A percentile compares a stretch with the other conserved stretches of the same genome.
These are phyloP conservation scores for Lipophrys pholis DNA, from an alignment of 2,113 vertebrate species.

Conservation along the genomic window DNA sequence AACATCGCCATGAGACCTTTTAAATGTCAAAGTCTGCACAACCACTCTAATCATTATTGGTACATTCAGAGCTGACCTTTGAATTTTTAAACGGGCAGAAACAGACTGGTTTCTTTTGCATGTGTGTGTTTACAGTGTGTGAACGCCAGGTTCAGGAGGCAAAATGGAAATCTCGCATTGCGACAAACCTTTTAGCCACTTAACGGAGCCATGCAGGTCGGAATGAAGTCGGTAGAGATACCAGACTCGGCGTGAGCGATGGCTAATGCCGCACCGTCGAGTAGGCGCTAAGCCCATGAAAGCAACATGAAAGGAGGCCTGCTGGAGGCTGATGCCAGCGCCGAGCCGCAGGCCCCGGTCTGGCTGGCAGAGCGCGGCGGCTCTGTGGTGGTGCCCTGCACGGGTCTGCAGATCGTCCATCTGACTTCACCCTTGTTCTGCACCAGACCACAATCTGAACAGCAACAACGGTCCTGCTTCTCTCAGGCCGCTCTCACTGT, in stretches of 20 bases:
- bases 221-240: conserved; percentile 22
- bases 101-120: too few relatives aligned
- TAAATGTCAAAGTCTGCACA: not conserved
- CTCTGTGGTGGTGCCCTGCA: conserved; percentile 23
- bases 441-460: conserved; percentile 55
- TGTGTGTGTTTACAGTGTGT: too few relatives aligned
- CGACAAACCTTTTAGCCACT: conserved; percentile 42
- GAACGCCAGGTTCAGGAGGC: not conserved
- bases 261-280: conserved; percentile 53
- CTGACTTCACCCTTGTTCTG: conserved; percentile 57
- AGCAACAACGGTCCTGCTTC: conserved; percentile 38
- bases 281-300: conserved; percentile 59
- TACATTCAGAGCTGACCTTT: not conserved
- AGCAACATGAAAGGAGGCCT: conserved; percentile 44
- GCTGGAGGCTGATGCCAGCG: conserved; percentile 41
- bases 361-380: conserved; percentile 32
- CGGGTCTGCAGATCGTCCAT: conserved; percentile 64
- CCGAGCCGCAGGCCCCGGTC: conserved; percentile 38
- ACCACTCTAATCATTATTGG: not conserved
- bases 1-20: too few relatives aligned
- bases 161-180: conserved; percentile 52
- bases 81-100: not conserved
- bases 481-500: conserved; percentile 20
- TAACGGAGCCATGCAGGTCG: conserved; percentile 2
- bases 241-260: conserved; percentile 21